These are phyloP conservation scores for Pempheris klunzingeri DNA, from an alignment of 2,797 vertebrate species.

Conservation along the genomic window DNA sequence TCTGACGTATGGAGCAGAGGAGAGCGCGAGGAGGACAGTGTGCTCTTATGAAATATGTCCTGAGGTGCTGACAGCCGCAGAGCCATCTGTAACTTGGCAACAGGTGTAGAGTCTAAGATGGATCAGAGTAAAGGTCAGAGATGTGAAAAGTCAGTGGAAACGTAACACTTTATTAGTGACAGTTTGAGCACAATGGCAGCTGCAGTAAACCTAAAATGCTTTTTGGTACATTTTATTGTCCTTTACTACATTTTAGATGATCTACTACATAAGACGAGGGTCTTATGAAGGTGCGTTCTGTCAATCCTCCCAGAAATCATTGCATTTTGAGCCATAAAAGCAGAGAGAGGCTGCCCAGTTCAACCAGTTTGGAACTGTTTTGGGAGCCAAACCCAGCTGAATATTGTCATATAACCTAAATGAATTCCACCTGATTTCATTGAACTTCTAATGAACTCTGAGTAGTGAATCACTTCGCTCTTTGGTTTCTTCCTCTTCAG, in stretches of 20 bases:
- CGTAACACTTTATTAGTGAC: conserved; percentile 64
- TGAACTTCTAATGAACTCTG: conserved; percentile 56
- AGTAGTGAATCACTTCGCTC: conserved; percentile 4
- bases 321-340: neutral
- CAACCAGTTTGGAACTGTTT: conserved; percentile 21
- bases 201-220: conserved; percentile 43
- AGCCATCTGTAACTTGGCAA: conserved; percentile 78
- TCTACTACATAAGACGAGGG: neutral
- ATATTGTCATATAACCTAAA: conserved; percentile 1
- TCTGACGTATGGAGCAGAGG: conserved; percentile 38
- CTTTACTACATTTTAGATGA: neutral
- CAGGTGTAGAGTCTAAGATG: conserved; percentile 76
- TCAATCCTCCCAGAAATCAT: neutral
- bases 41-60: conserved; percentile 52
- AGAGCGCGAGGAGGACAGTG: conserved; percentile 44
- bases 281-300: neutral
- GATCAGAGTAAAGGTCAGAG: conserved; percentile 75
- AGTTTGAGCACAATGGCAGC: conserved; percentile 41
- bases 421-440: conserved; percentile 14
- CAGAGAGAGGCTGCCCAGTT: neutral
- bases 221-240: neutral
- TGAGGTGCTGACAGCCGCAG: conserved; percentile 63
- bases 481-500: conserved; percentile 24
- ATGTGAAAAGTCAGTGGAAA: conserved; percentile 70
- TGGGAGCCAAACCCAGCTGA: conserved; percentile 36